Evolutionary conservation across 2,113 vertebrate species (phyloP), one percentile per base, ranked within the genome.

Genomic region (Salvator merianae): DNA sequence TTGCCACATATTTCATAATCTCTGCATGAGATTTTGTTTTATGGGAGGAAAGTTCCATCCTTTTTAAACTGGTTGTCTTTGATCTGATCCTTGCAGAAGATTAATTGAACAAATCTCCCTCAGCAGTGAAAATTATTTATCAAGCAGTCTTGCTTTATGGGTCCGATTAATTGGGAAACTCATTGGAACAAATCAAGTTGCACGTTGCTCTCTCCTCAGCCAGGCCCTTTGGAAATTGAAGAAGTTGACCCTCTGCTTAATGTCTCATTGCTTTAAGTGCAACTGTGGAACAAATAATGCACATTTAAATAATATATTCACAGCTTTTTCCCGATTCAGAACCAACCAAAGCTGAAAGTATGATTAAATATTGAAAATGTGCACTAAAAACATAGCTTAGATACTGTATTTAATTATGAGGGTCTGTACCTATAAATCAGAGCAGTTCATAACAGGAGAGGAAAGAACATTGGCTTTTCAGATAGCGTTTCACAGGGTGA

Each of bases 1-100:
- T 66, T 62, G 30, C 70, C 62, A 74, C 53, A 74, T 55, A 74
- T 66, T 85, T 80, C 28, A 74, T 40, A 75, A 80, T 55, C 26
- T 74, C 26, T 69, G 50, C 62, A 81, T 86, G 55, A 59, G 30
- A 86, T 59, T 59, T 79, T 65, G 59, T 13, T 84, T 78, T 84
- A 71, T 34, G 69, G 38, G 36, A 59, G n/a, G 63, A 79, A 71
- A 72, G 53, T 84, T 72, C 83, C 76, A 72, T 34, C 47, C 12
- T 85, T 30, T 81, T 66, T 65, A 65, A 81, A 38, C 40, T 22
- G 26, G 78, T 74, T 81, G 84, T 55, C 77, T 81, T 74, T 85
- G 77, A 68, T 75, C 77, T 85, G 80, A 75, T 81, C 59, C 79
- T 84, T 72, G 71, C 7, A 38, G 34, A 43, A 75, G 32, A 75